Evolutionary conservation across 2,797 vertebrate species (phyloP).

Genomic region (Poecile montanus): DNA sequence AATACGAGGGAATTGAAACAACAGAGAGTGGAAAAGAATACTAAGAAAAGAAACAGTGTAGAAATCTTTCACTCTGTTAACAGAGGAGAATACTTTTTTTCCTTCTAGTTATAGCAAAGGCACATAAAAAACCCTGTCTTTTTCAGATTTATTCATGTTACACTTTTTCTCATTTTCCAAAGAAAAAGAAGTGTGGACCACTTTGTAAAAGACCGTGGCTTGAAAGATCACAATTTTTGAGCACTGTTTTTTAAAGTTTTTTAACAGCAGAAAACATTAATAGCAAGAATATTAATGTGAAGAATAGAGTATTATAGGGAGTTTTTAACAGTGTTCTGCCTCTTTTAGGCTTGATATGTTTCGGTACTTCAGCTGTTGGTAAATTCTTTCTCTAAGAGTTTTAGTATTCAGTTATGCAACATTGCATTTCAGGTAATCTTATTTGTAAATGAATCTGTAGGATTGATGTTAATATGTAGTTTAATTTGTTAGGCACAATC

Average conservation of each 20-base stretch:
- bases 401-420: constrained; percentile 36
- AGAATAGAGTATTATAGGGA: constrained; percentile 12
- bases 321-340: constrained; percentile 13
- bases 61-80: neutral
- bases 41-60: neutral
- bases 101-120: neutral
- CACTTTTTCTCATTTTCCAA: neutral
- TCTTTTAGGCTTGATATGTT: constrained; percentile 28
- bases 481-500: constrained; percentile 65
- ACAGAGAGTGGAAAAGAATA: neutral
- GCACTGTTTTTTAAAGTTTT: neutral
- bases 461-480: constrained; percentile 52
- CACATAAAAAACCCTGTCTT: neutral
- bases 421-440: constrained; percentile 46
- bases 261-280: neutral
- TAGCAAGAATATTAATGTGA: neutral
- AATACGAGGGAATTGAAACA: neutral
- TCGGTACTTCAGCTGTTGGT: neutral
- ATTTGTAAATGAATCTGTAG: constrained; percentile 68
- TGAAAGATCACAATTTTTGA: neutral
- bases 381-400: neutral
- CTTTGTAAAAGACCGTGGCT: neutral
- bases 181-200: neutral
- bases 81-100: neutral
- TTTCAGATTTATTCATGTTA: neutral